Conservation (phyloP, 2,888 invertebrate species). For the Heliconius ethilla region DNA sequence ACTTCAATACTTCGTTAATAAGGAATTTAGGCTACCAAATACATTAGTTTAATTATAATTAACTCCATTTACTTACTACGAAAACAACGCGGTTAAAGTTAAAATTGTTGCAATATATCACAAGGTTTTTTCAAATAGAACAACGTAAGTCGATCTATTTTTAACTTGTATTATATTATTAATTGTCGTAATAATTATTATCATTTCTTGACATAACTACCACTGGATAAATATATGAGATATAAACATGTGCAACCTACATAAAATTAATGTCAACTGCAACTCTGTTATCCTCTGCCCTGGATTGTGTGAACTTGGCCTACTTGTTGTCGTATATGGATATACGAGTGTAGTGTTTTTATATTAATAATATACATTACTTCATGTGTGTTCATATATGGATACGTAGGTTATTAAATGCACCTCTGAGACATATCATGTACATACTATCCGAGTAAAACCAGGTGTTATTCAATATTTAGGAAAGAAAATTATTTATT, state of each 20-base stretch:
- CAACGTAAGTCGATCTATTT: slow-evolving; percentile 1
- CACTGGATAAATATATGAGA: slow-evolving; percentile 35
- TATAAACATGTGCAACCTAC: slow-evolving; percentile 51
- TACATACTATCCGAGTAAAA: neutral
- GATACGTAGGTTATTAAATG: neutral
- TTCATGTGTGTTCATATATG: slow-evolving; percentile 14
- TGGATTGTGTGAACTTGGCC: slow-evolving; percentile 77
- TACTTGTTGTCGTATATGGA: slow-evolving; percentile 55
- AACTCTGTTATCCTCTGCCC: slow-evolving; percentile 77
- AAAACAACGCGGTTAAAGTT: neutral
- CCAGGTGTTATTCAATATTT: too few species aligned
- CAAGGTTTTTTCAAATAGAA: slow-evolving; percentile 6
- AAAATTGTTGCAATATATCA: neutral
- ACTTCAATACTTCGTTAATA: neutral
- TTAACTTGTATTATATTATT: slow-evolving; percentile 15
- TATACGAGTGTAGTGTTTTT: slow-evolving; percentile 55
- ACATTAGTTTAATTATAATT: neutral
- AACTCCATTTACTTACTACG: neutral
- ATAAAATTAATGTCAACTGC: slow-evolving; percentile 67
- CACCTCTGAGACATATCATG: slow-evolving; percentile 27
- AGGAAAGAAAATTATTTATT: too few species aligned
- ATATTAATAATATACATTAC: slow-evolving; percentile 50
- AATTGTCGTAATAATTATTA: slow-evolving; percentile 29
- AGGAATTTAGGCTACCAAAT: neutral
- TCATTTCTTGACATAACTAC: slow-evolving; percentile 36